A percentile compares a stretch with the other conserved stretches of the same genome.
Evolutionary conservation across 2,113 vertebrate genomes (phyloP).

Genomic region (Cryptomyrus ogoouensis): DNA sequence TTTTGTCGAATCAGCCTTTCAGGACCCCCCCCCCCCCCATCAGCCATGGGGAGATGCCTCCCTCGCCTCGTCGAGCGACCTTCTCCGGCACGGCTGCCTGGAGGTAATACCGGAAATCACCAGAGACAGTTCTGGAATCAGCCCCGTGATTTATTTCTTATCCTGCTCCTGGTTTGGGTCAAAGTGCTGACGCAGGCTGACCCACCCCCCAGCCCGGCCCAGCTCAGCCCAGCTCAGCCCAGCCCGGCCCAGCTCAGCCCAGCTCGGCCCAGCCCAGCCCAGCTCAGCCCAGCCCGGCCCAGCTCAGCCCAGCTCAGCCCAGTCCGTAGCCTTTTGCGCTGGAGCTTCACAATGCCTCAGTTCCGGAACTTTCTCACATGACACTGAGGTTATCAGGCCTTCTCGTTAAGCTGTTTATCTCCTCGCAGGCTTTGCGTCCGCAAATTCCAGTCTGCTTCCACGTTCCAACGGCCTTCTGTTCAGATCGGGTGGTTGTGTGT

Average conservation of each 20-base stretch:
- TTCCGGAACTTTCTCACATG: background rate
- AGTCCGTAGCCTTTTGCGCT: background rate
- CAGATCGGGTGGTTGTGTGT: background rate
- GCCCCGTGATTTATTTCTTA: slow-evolving; percentile 53
- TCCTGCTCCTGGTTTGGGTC: background rate
- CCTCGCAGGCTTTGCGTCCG: background rate
- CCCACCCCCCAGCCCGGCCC: background rate
- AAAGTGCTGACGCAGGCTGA: slow-evolving; percentile 5
- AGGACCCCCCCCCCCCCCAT: slow-evolving; percentile 29
- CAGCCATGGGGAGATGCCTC: slow-evolving; percentile 43
- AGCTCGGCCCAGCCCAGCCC: background rate
- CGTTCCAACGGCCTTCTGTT: background rate
- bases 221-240: background rate
- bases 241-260: background rate
- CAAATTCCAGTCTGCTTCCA: background rate
- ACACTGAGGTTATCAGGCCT: background rate
- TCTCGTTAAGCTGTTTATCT: background rate
- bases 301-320: background rate
- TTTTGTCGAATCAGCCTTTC: slow-evolving; percentile 27
- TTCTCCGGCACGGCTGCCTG: slow-evolving; percentile 45
- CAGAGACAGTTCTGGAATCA: slow-evolving; percentile 35
- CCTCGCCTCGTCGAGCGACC: slow-evolving; percentile 43
- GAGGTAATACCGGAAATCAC: slow-evolving; percentile 47
- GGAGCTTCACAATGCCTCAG: background rate
- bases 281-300: background rate